Evolutionary conservation across 2,113 vertebrate species (phyloP).

Genomic region (Lamprotornis superbus): DNA sequence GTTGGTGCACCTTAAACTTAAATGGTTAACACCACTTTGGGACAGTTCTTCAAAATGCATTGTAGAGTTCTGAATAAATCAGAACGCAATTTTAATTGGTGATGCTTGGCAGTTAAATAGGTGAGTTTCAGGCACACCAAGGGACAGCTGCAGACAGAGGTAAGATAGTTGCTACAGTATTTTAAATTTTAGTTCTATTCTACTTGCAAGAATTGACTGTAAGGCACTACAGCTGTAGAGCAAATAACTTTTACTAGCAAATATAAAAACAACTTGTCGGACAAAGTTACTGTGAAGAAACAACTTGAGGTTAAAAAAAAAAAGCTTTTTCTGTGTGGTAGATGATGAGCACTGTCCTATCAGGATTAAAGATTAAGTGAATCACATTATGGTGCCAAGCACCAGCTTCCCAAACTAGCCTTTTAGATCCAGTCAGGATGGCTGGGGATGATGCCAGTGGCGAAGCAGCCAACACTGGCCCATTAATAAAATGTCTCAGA

Average conservation of each 20-base stretch:
- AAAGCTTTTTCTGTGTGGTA: background rate
- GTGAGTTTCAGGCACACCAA: background rate
- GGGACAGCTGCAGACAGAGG: background rate
- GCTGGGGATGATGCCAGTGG: background rate
- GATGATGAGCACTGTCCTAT: background rate
- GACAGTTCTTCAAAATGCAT: background rate
- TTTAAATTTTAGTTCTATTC: background rate
- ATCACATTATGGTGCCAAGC: background rate
- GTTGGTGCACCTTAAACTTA: background rate
- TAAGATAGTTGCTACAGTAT: background rate
- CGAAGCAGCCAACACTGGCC: background rate
- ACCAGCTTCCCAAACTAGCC: background rate
- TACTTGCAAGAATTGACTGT: background rate
- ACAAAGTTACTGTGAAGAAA: background rate
- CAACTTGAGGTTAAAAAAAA: background rate
- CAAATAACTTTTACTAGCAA: background rate
- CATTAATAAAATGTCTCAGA: background rate
- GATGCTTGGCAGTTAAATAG: background rate
- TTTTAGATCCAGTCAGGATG: background rate
- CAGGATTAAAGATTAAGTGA: background rate
- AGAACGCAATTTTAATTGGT: background rate
- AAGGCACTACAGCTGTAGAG: background rate
- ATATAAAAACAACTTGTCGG: background rate
- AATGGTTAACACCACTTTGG: background rate
- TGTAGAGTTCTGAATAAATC: background rate